Base-by-base conservation (phyloP, 2,113 vertebrate species). In the Pseudorasbora parva region DNA sequence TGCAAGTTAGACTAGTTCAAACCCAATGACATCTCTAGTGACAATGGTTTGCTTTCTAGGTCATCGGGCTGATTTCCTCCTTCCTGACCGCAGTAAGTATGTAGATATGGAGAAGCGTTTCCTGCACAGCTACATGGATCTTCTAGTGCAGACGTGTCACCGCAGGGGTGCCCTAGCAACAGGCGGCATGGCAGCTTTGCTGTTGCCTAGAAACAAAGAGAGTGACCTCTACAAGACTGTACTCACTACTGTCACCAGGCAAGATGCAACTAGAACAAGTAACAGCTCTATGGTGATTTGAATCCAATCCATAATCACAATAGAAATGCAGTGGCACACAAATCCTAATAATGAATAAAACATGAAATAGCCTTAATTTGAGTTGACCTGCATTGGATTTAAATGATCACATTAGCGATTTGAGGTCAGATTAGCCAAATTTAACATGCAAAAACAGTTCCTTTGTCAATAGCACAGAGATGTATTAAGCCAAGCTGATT, bases 101-200 rank as follows among this genome's bases (percentile, higher is more conserved):
- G 93, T 95, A 45, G 94, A 95, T 90, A 96, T 95, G 94, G 93
- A 95, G 86, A 95, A 95, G 83, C 91, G 68, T 15, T 95, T 95
- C 33, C 92, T 95, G 62, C 92, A 82, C 74, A 93, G 91, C 86
- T 94, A 91, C 91, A 95, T 93, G 93, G 92, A 92, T 49, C 90
- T 94, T 73, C 66, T 93, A 86, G 90, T 93, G 43, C 91, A 93
- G 89, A 93, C 87, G 0, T 93, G 90, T 77, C 92, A 95, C 71
- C 86, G 87, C 8, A 88, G 89, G 14, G 90, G 92, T 5, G 91
- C 92, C 1, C 80, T 95, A 85, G 94, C 95, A 81, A 95, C 94
- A 0, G 94, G 94, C 23, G 95, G 94, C 41, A 93, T 91, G 92
- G 92, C 90, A n/a, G 90, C 95, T 1, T 80, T 86, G 49, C 89